A percentile compares a stretch with the other conserved stretches of the same genome.
These are phyloP conservation scores for Dryomyza anilis DNA, from an alignment of 2,888 invertebrate genomes.

Conservation along the genomic window DNA sequence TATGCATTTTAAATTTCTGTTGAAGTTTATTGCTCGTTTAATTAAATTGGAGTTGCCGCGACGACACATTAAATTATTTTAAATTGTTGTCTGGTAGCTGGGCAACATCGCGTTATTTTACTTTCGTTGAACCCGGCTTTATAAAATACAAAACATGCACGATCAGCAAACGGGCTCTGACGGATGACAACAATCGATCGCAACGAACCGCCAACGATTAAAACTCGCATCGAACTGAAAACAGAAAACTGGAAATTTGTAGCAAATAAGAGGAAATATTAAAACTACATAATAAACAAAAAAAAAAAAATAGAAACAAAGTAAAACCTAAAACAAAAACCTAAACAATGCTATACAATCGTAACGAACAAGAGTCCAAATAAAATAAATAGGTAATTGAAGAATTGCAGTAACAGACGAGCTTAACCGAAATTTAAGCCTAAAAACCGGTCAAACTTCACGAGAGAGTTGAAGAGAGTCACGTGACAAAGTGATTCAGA, in stretches of 20 bases:
- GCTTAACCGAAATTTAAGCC: slow-evolving; percentile 1
- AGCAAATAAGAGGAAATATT: neutral
- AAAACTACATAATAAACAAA: slow-evolving; percentile 5
- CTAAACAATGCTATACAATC: slow-evolving; percentile 19
- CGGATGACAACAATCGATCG: neutral
- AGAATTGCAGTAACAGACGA: slow-evolving; percentile 17
- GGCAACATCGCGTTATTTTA: neutral
- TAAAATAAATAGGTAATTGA: neutral
- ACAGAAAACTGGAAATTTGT: slow-evolving; percentile 47
- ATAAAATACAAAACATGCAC: neutral
- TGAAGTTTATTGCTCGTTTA: neutral
- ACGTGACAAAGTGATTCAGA: too few relatives aligned
- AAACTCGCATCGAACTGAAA: slow-evolving; percentile 50
- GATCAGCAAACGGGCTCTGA: neutral
- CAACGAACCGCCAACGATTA: slow-evolving; percentile 22
- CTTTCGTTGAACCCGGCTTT: neutral
- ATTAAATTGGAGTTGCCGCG: neutral
- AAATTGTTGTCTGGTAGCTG: neutral
- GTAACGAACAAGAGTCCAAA: slow-evolving; percentile 1
- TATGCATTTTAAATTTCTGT: neutral
- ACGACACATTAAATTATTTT: neutral
- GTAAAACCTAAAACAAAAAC: too few relatives aligned
- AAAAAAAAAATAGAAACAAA: neutral
- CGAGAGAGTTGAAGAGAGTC: too few relatives aligned
- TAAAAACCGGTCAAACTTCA: slow-evolving; percentile 13